Evolutionary conservation across 2,888 invertebrate genomes (phyloP).

Genomic region (Dicyrtomina minuta): DNA sequence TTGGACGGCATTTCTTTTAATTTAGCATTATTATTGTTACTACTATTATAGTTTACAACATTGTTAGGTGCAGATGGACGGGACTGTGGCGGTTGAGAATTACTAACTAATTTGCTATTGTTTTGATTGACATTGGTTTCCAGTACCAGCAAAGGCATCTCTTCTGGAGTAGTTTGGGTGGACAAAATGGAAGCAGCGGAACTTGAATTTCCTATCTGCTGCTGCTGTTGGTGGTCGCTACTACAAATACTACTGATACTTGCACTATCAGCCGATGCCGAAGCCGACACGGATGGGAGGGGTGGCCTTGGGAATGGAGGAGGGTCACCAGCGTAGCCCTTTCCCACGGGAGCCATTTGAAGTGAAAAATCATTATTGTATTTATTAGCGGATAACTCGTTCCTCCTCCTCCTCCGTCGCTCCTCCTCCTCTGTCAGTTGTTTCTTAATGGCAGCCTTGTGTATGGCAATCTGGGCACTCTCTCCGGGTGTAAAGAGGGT

Average conservation of each 20-base stretch:
- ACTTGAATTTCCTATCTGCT: too few species aligned
- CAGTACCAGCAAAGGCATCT: too few species aligned
- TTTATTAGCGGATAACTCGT: constrained; percentile 40
- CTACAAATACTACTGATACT: too few species aligned
- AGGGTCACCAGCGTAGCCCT: not conserved
- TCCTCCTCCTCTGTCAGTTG: constrained; percentile 57
- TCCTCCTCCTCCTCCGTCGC: constrained; percentile 47
- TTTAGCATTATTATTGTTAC: too few species aligned
- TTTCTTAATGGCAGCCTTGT: constrained; percentile 58
- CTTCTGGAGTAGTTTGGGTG: too few species aligned
- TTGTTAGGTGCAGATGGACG: not conserved
- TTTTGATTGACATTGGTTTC: not conserved
- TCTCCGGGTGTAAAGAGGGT: constrained; percentile 57
- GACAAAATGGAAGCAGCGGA: not conserved
- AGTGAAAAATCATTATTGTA: constrained; percentile 39
- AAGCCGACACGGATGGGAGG: not conserved
- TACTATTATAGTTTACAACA: constrained; percentile 15
- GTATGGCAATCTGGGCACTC: constrained; percentile 57
- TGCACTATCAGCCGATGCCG: too few species aligned
- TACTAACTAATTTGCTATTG: constrained; percentile 19
- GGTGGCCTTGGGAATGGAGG: not conserved
- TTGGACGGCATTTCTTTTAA: too few species aligned
- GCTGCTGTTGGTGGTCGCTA: too few species aligned
- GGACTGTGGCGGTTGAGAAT: not conserved
- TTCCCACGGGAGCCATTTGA: constrained; percentile 3